Evolutionary conservation across 2,888 invertebrate genomes (phyloP), one percentile per base, ranked within the genome.

Genomic region (Drosophila limbata): DNA sequence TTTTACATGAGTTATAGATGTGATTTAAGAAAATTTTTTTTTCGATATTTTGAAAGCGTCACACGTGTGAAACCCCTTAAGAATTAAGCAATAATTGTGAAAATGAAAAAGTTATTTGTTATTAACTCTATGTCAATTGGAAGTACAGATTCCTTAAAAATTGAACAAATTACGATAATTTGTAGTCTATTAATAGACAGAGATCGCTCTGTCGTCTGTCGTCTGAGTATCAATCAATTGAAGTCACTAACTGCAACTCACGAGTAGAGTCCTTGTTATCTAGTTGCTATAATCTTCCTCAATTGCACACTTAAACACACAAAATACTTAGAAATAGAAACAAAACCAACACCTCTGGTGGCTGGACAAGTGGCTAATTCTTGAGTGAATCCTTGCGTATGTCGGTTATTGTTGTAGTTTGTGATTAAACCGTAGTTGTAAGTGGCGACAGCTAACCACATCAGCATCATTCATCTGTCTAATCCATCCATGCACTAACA

Each of bases 361-460:
- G 73, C 59, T 75, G 73, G 77, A 57, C 39, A 44, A 44, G 44
- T 33, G 44, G 33, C 19, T 55, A 55, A 44, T 53, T 28, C 33
- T 45, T 57, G 25, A 57, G 51, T 55, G 45, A 44, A 57, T 65
- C 53, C 63, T 65, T 61, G 73, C 64, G 15, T 53, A 17, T 75
- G 52, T 65, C 51, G 51, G 60, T 68, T 69, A 65, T 35, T 65
- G 42, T 71, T 69, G 60, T 81, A 68, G 59, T 45, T 73, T 77
- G 73, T 87, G 70, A 84, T 61, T 71, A 77, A 81, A 69, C 31
- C 15, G 25, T 84, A 84, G 61, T 48, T 8, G 15, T 84, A 84
- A 84, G 70, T 40, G 21, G 21, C 77, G 63, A 52, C 44, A 31
- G 40, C 50, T 77, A 69, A 70, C 70, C 50, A 42, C 44, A 31